Conservation (phyloP, 2,888 invertebrate species). For the Latheticus oryzae region DNA sequence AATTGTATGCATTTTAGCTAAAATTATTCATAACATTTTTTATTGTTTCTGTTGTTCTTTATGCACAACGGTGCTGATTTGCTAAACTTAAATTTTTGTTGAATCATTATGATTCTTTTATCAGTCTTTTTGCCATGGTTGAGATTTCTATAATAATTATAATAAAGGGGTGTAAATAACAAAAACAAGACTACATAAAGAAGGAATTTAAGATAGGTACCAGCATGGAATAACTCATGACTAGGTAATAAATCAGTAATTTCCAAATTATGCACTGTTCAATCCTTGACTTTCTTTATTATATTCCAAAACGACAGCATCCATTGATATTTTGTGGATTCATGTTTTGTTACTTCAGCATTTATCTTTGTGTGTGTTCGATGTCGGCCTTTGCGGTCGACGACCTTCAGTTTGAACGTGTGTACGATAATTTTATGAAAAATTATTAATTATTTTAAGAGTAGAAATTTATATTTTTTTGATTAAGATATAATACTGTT, state of each 20-base stretch:
- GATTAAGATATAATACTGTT: no score
- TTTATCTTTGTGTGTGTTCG: slow-evolving; percentile 41
- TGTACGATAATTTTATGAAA: slow-evolving; percentile 46
- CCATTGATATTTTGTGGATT: no score
- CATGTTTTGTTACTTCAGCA: slow-evolving; percentile 5
- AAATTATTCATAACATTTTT: no score
- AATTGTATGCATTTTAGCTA: no score
- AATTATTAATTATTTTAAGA: no score
- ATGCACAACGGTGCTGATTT: no score
- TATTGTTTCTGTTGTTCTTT: no score
- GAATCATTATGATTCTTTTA: no score
- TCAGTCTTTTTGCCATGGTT: no score
- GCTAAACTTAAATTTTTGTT: no score
- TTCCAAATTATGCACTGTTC: slow-evolving; percentile 48
- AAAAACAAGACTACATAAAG: slow-evolving; percentile 38
- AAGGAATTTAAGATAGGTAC: slow-evolving; percentile 53
- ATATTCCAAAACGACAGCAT: slow-evolving; percentile 36
- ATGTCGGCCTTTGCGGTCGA: slow-evolving; percentile 41
- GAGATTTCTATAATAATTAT: slow-evolving; percentile 33
- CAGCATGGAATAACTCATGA: slow-evolving; percentile 50
- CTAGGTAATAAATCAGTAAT: slow-evolving; percentile 52
- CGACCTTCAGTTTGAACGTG: slow-evolving; percentile 44
- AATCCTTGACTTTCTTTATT: slow-evolving; percentile 40
- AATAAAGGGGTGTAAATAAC: slow-evolving; percentile 39
- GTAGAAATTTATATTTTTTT: no score